Evolutionary conservation across 2,113 vertebrate genomes (phyloP).

Genomic region (Numida meleagris): DNA sequence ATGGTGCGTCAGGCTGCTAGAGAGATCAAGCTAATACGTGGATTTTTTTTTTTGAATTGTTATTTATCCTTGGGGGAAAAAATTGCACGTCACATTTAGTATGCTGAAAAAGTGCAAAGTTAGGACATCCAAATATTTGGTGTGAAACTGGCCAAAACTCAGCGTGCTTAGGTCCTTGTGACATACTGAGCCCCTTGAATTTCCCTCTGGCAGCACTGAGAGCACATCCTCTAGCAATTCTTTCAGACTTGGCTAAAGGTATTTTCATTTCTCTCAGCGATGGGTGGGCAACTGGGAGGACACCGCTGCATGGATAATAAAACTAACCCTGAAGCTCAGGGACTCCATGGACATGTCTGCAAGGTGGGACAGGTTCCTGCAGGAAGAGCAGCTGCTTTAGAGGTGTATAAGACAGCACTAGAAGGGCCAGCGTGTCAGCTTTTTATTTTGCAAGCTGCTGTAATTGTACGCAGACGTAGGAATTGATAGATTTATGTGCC

Average conservation of each 20-base stretch:
- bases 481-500: background rate
- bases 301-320: background rate
- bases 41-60: background rate
- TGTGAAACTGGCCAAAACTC: background rate
- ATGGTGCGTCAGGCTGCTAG: background rate
- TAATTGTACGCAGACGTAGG: background rate
- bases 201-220: background rate
- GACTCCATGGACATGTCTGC: background rate
- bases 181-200: background rate
- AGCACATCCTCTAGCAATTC: rapidly evolving
- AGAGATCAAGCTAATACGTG: background rate
- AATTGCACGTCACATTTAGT: rapidly evolving
- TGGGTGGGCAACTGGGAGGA: background rate
- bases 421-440: background rate
- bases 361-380: background rate
- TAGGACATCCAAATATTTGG: background rate
- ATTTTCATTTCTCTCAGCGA: background rate
- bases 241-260: background rate
- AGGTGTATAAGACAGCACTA: background rate
- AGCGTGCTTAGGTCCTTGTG: rapidly evolving
- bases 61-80: background rate
- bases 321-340: background rate
- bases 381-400: background rate
- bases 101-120: background rate
- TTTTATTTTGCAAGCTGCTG: background rate